Conservation (phyloP, 2,113 vertebrate species). For the Chauna torquata region DNA sequence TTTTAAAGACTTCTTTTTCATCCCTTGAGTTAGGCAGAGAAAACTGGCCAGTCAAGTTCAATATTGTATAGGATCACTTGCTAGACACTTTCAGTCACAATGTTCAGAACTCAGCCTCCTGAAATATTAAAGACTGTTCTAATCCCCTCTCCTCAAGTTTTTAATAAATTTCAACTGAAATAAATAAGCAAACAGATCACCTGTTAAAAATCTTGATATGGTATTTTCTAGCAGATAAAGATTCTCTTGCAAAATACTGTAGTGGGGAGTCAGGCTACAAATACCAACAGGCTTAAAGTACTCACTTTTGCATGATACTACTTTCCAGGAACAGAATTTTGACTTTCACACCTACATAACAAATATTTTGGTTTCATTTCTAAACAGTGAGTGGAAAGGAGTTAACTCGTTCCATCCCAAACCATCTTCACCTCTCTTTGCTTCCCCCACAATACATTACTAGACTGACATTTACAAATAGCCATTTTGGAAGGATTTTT, state of each 20-base stretch:
- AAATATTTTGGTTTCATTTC: constrained; percentile 26
- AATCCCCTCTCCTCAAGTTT: not conserved
- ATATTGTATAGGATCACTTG: not conserved
- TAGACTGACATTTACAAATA: constrained; percentile 81
- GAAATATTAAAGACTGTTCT: not conserved
- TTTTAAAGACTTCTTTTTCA: not conserved
- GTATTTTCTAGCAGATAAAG: not conserved
- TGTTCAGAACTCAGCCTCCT: not conserved
- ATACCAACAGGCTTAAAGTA: not conserved
- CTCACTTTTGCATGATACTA: not conserved
- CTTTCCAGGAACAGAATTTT: constrained; percentile 53
- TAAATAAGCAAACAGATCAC: not conserved
- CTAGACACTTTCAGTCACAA: not conserved
- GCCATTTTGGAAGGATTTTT: constrained; percentile 70
- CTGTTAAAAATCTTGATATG: not conserved
- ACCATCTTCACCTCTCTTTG: not conserved
- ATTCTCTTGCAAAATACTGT: not conserved
- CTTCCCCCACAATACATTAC: constrained; percentile 18
- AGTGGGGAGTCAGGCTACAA: not conserved
- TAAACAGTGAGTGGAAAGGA: not conserved
- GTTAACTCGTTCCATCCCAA: not conserved
- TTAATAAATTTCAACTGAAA: not conserved
- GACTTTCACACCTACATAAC: not conserved
- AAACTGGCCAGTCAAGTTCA: not conserved
- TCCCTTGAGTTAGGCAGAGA: not conserved